Conservation (phyloP, 2,888 invertebrate species). For the Dusona sp. region DNA sequence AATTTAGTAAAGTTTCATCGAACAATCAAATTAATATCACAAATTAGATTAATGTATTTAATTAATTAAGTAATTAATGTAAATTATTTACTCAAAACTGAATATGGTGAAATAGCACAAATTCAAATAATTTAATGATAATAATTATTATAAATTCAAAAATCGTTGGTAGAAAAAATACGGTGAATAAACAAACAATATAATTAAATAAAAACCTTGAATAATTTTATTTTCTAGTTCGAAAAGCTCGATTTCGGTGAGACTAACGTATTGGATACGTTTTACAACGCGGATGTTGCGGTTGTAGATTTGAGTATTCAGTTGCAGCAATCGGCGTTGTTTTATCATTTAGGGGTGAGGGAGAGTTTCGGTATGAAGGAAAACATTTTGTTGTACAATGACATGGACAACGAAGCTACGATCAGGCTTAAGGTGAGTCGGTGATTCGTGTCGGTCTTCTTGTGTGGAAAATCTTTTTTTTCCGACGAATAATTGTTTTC, state of each 20-base stretch:
- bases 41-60: too few species aligned
- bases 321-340: constrained; percentile 96
- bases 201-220: background rate
- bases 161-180: background rate
- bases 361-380: constrained; percentile 99
- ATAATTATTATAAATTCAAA: background rate
- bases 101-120: background rate
- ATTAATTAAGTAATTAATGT: too few species aligned
- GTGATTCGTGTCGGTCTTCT: background rate
- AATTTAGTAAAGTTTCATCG: background rate
- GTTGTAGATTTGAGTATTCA: constrained; percentile 97
- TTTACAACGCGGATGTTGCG: constrained; percentile 99
- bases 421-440: constrained; percentile 92
- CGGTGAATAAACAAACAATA: background rate
- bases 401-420: constrained; percentile 94
- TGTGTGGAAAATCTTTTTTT: background rate
- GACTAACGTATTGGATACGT: constrained; percentile 96
- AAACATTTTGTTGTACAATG: constrained; percentile 95
- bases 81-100: background rate
- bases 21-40: background rate
- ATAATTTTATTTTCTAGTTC: constrained; percentile 88
- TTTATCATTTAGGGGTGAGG: constrained; percentile 98
- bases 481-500: background rate
- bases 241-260: constrained; percentile 99
- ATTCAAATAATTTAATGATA: background rate